phyloP scores from a whole-genome alignment of 2,888 invertebrate species.

The Teinopalpus imperialis region DNA sequence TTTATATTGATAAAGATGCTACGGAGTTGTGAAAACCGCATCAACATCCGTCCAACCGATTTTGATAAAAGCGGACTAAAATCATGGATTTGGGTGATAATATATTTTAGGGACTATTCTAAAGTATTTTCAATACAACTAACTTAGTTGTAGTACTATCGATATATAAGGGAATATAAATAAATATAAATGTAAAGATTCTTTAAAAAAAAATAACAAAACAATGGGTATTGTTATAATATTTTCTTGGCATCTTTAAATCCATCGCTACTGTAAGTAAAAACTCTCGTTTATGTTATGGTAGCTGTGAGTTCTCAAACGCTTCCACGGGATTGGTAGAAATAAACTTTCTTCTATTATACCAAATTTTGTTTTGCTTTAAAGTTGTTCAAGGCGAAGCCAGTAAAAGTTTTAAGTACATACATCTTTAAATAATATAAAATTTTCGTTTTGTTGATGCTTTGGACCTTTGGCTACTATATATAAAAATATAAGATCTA shows the following conservation, averaged over 20 bases:
- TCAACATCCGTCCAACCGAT: too few relatives aligned
- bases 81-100: too few relatives aligned
- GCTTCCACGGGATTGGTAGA: slow-evolving; percentile 44
- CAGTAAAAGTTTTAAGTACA: slow-evolving; percentile 58
- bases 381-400: slow-evolving; percentile 53
- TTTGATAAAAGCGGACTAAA: too few relatives aligned
- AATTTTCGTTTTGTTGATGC: slow-evolving; percentile 44
- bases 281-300: slow-evolving; percentile 59
- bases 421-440: slow-evolving; percentile 62
- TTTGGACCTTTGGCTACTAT: slow-evolving; percentile 1
- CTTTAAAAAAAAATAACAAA: too few relatives aligned
- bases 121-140: too few relatives aligned
- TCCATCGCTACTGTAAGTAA: slow-evolving; percentile 48
- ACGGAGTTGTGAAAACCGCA: too few relatives aligned
- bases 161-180: too few relatives aligned
- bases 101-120: too few relatives aligned
- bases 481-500: too few relatives aligned
- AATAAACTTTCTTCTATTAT: slow-evolving; percentile 61
- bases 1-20: too few relatives aligned
- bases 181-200: too few relatives aligned
- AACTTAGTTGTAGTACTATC: too few relatives aligned
- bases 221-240: background rate
- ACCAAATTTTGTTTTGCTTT: slow-evolving; percentile 62
- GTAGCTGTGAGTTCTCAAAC: slow-evolving; percentile 45
- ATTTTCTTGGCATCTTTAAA: slow-evolving; percentile 44